Evolutionary conservation across 2,888 invertebrate species (phyloP), one percentile per base, ranked within the genome.

Genomic region (Macrosoma leucophasiata): DNA sequence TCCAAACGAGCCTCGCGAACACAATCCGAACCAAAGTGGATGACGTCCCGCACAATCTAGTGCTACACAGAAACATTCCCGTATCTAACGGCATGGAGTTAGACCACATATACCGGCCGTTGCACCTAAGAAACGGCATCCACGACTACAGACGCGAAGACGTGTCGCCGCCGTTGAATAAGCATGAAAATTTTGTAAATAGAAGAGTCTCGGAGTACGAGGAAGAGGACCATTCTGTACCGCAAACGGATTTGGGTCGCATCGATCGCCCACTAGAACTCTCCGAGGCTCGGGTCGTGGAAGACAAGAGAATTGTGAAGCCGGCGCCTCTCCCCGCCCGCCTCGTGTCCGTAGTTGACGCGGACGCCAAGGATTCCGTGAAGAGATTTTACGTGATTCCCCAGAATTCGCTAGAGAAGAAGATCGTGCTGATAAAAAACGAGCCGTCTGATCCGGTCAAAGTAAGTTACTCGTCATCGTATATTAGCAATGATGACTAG

Each of bases 381-480:
- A 76, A 74, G 46, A 55, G 75, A 29, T 69, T 78, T 43, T 85
- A 78, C 39, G 82, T 85, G 13, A 63, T 84, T 35, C 84, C 84
- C n/a, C 79, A 78, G 39, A 65, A 56, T 35, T 48, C 62, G 20
- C 56, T 79, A 9, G 89, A 90, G 28, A 89, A 90, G 61, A 90
- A 90, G 59, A 73, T 88, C 43, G 86, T 90, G 52, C 82, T 90
- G 32, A 87, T 88, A 40, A 90, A 90, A 62, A 89, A 86, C 62
- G 86, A 90, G 44, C 85, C 85, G 1, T 23, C 67, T 25, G 86
- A 87, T 33, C 50, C 81, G 62, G 63, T 70, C 34, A 81, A 81
- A 56, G 71, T 87, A 55, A 60, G 79, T 76, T 39, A 59, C 58
- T 34, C 11, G 3, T 11, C 8, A 18, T n/a, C 20, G 20, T 20